These are phyloP conservation scores for Channallabes apus DNA, from an alignment of 2,797 vertebrate species.

Conservation along the genomic window DNA sequence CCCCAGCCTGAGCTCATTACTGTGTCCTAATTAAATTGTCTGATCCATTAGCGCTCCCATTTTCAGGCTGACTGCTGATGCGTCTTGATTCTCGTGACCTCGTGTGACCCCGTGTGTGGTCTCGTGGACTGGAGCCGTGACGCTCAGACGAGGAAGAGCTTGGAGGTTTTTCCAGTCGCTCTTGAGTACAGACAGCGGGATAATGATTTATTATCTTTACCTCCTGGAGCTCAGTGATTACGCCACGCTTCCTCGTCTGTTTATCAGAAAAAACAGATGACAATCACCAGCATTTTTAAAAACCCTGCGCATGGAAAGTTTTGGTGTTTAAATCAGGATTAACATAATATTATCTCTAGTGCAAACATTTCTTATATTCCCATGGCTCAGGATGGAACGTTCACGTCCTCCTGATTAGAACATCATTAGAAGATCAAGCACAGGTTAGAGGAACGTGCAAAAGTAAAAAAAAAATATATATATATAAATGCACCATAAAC, in stretches of 20 bases:
- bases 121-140: constrained; percentile 10
- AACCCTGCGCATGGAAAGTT: background rate
- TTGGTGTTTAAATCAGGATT: constrained; percentile 36
- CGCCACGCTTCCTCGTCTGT: background rate
- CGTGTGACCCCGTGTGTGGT: constrained; percentile 3
- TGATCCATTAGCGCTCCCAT: background rate
- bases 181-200: constrained; percentile 14
- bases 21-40: background rate
- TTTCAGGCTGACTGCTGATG: constrained; percentile 21
- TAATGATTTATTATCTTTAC: constrained; percentile 49
- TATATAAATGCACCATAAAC: background rate
- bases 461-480: background rate
- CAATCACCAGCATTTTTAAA: background rate
- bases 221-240: constrained; percentile 22
- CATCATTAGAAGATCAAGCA: background rate
- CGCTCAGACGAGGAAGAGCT: constrained; percentile 16
- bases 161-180: constrained; percentile 38
- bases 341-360: constrained; percentile 53
- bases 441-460: background rate
- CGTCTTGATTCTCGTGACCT: constrained; percentile 16
- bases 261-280: constrained; percentile 13
- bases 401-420: constrained; percentile 34
- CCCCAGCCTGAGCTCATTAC: background rate
- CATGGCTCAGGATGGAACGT: constrained; percentile 53
- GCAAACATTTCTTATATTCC: constrained; percentile 55